These are phyloP conservation scores for Mesoclemmys tuberculata DNA, from an alignment of 2,113 vertebrate species.

Conservation along the genomic window DNA sequence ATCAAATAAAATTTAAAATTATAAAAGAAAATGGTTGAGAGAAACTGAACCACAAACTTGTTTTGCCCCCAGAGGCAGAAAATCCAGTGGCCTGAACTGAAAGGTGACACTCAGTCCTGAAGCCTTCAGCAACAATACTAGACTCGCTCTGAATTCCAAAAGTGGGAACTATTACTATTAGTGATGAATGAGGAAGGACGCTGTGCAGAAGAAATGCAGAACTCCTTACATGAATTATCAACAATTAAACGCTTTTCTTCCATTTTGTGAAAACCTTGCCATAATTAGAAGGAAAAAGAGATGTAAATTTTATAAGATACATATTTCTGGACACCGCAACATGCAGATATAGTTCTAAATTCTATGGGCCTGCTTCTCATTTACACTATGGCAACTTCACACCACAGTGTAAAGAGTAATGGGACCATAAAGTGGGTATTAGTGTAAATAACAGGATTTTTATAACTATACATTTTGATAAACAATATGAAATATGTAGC, in stretches of 20 bases:
- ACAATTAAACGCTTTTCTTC: slow-evolving; percentile 23
- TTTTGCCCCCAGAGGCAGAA: slow-evolving; percentile 8
- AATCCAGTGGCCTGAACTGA: background rate
- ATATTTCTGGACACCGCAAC: background rate
- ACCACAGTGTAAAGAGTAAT: background rate
- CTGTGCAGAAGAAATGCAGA: background rate
- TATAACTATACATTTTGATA: background rate
- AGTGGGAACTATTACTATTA: background rate
- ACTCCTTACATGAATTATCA: background rate
- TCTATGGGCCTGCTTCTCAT: background rate
- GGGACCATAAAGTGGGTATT: background rate
- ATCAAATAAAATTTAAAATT: background rate
- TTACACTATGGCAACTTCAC: background rate
- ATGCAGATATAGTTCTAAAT: slow-evolving; percentile 31
- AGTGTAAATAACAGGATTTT: background rate
- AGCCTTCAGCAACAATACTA: background rate
- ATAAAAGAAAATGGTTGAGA: background rate
- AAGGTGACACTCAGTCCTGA: background rate
- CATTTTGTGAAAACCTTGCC: slow-evolving; percentile 10
- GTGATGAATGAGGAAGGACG: slow-evolving; percentile 19
- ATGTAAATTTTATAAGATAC: background rate
- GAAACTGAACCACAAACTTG: background rate
- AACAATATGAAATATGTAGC: background rate
- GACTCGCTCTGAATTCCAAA: background rate
- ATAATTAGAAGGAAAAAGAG: slow-evolving; percentile 9